Base-by-base conservation (phyloP, 2,888 invertebrate species). In the Glyphotaelius pellucidus region DNA sequence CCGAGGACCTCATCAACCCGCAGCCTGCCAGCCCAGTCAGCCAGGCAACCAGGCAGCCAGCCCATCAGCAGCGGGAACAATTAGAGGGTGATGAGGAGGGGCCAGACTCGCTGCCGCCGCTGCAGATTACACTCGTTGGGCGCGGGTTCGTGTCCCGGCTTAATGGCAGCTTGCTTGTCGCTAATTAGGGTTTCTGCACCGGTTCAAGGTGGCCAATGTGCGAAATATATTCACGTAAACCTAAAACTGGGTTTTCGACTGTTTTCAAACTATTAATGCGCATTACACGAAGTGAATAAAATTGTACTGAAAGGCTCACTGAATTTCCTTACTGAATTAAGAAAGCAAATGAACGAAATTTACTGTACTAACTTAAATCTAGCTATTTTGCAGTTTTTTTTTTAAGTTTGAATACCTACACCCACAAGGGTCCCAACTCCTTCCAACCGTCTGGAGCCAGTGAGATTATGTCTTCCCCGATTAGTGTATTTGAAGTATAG, bases 81-180 rank as follows among this genome's bases (percentile, higher is more conserved):
- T 19, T 42, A 87, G 31, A 31, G 35, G 52, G 15, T 87, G 87
- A 87, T 52, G 88, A 89, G 88, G 88, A 80, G 80, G 88, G 88
- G 88, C 92, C 92, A 92, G 92, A 92, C 93, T 79, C 85, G 92
- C 84, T 89, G 93, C 91, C 92, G 92, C 93, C 93, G 83, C 31
- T 83, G 93, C 86, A 93, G 91, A 93, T 93, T 93, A 92, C 91
- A 92, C 92, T 92, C 81, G 92, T 92, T 92, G 83, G 86, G 79
- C 31, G 32, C 84, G 80, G 79, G 90, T 79, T 90, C 84, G 90
- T 85, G 88, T 90, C 87, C 89, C 84, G 88, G 80, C 89, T 52
- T 67, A 90, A 90, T 67, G 86, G 81, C 90, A 84, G 89, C 67
- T 79, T 30, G 88, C 91, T 83, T 91, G 89, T 91, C 91, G 89